Evolutionary conservation across 2,113 vertebrate species (phyloP), one percentile per base, ranked within the genome.

Genomic region (Dicrurus megarhynchus): DNA sequence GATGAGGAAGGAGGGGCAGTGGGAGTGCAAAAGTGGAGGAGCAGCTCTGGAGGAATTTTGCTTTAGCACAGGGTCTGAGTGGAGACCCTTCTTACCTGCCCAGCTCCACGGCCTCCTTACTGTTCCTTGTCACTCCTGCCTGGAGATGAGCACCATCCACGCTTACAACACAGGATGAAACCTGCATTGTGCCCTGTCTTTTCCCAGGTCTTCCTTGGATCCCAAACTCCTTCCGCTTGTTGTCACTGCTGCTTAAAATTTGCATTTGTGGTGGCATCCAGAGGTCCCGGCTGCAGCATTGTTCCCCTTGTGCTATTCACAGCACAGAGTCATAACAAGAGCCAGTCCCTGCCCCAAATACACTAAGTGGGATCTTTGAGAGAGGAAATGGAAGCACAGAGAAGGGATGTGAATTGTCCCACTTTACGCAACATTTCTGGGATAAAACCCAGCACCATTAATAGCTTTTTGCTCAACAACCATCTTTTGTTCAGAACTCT

Each of bases 381-480:
- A 95, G 94, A 93, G 95, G 89, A 95, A 93, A 91, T 89, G 84
- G 95, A 86, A 95, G 95, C 73, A 9, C 55, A 89, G 95, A 80
- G 79, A 96, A 95, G 92, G 81, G 94, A 76, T 94, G 65, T 82
- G 89, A 95, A 89, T 97, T 91, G 87, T 96, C 91, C 77, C 16
- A 65, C 65, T 95, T 96, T 97, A 71, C 70, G 81, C 94, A 97
- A 96, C 22, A 57, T 76, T 96, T 96, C 96, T 95, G 94, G 96
- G 96, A 91, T 71, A 93, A 87, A 95, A 76, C 93, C 95, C 95
- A 97, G 65, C 39, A 84, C 94, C 96, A 97, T 96, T 95, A 96
- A 96, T 95, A 97, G 89, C 41, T 57, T 84, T 96, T 95, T 96
- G 93, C 84, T 96, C 91, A 96, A 96, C 74, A 95, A 46, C 61